Evolutionary conservation across 2,113 vertebrate genomes (phyloP), one percentile per base, ranked within the genome.

Genomic region (Dasyurus viverrinus): DNA sequence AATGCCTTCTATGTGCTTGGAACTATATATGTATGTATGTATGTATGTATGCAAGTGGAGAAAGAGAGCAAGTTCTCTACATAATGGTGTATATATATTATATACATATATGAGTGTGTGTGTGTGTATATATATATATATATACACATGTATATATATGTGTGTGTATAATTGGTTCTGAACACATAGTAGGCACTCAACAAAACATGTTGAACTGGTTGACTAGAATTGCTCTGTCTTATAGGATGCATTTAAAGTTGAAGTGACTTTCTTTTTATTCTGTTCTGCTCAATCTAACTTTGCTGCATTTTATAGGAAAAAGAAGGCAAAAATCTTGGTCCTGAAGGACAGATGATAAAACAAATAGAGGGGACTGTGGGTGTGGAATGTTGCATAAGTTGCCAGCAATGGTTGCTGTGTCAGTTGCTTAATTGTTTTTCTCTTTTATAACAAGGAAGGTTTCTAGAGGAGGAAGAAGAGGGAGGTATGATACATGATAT

Each of bases 401-500:
- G 68, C 19, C 68, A 84, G 68, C 6, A 14, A 42, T 84, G 36
- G 68, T 84, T 42, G n/a, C 16, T 84, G 19, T 84, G 36, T 84
- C 16, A 42, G 14, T 8, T 42, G 16, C 68, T 84, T 84, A 42
- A 84, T 42, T 84, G 68, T 23, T 84, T 84, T 84, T 76, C 30
- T 84, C 6, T 84, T 84, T 84, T 42, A 42, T 84, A 76, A 52
- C 50, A 52, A 76, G 60, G 60, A 4, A 16, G 60, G 14, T 92
- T 97, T 96, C 92, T 52, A 90, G 55, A 2, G 47, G 26, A 22
- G 55, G 30, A 93, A 76, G 60, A 54, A 36, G 27, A 46, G 47
- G 89, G 93, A 50, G 30, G 60, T 19, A 36, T 84, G 6, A 19
- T 84, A 84, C 23, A 23, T 84, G 19, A n/a, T 19, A 84, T 42